Conservation (phyloP, 2,797 vertebrate species). For the Neosalanx taihuensis region DNA sequence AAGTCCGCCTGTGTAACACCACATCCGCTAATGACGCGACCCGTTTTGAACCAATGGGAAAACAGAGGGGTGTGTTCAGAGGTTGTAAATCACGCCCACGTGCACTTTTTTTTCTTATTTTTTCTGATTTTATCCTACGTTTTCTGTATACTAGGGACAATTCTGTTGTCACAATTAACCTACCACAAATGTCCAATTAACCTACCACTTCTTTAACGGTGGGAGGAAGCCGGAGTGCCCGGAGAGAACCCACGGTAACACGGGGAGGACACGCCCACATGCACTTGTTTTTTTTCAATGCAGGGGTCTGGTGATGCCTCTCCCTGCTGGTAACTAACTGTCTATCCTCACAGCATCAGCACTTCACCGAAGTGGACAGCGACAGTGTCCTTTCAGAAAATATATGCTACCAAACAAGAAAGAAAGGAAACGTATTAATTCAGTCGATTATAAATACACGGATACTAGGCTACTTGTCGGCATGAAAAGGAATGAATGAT, state of each 20-base stretch:
- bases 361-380: constrained; percentile 62
- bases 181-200: too few relatives aligned
- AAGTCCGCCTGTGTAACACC: constrained; percentile 37
- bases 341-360: constrained; percentile 72
- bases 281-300: constrained; percentile 57
- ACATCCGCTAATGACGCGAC: constrained; percentile 62
- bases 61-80: constrained; percentile 19
- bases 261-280: constrained; percentile 43
- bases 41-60: constrained; percentile 53
- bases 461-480: neutral
- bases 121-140: too few relatives aligned
- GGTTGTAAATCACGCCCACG: constrained; percentile 38
- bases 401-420: constrained; percentile 45
- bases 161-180: too few relatives aligned
- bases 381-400: constrained; percentile 41
- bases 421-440: neutral
- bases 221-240: too few relatives aligned
- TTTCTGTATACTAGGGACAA: too few relatives aligned
- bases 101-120: constrained; percentile 50
- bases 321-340: constrained; percentile 42
- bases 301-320: constrained; percentile 68
- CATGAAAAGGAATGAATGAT: constrained; percentile 10
- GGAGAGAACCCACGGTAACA: too few relatives aligned
- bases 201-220: too few relatives aligned
- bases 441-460: neutral